Evolutionary conservation across 2,888 invertebrate species (phyloP), one percentile per base, ranked within the genome.

Genomic region (Ochropleura plecta): DNA sequence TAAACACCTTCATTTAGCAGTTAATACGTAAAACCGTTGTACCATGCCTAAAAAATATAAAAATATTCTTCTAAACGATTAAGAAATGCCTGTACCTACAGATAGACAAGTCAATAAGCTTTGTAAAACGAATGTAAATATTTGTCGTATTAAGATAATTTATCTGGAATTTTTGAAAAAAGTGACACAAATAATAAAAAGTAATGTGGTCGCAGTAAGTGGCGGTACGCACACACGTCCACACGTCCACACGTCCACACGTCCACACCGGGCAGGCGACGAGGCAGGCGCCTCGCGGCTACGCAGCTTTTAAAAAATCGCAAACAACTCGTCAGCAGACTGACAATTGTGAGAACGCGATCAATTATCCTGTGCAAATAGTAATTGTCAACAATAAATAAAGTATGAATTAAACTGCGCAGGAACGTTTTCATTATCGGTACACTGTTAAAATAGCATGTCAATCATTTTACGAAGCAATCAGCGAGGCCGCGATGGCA

Each of bases 271-370:
- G 16, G 92, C 92, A 44, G 92, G 88, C 88, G 88, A 88, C 87
- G 86, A 86, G 87, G 84, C 86, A 91, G 92, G 93, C 92, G 94
- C 93, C 93, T 91, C 86, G 83, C 88, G 85, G 90, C 91, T 87
- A 86, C 85, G 88, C 90, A 83, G 87, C 88, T 88, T 92, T 92
- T 92, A 93, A 94, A 95, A 96, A 96, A 93, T 94, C 88, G 92
- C 94, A 90, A 92, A 91, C 94, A 89, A 91, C 94, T 95, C 94
- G 91, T 95, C 95, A 93, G 89, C 88, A 83, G 81, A 76, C 92
- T 95, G 96, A 96, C 95, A 95, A 95, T 96, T 96, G 96, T 96
- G 96, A 95, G 96, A 96, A 96, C 95, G 90, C 93, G 94, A 94
- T 96, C 96, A 96, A 96, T 96, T 96, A 96, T 95, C 93, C 91